Conservation (phyloP, 1,140 invertebrate genomes). For the Brachionus koreanus region DNA sequence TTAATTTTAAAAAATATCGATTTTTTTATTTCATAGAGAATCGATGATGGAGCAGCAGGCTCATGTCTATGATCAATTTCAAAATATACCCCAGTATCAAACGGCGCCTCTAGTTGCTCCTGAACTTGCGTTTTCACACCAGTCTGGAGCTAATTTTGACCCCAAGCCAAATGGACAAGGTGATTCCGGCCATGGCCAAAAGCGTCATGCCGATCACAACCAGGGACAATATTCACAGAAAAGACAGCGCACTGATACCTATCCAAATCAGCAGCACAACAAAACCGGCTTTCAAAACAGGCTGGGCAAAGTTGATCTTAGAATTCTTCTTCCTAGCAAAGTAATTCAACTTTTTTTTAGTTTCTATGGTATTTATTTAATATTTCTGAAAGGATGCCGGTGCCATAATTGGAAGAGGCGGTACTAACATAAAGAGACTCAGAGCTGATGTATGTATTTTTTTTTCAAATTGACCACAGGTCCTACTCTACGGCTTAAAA, state of each 20-base stretch:
- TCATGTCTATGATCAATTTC: neutral
- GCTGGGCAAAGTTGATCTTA: slow-evolving; percentile 70
- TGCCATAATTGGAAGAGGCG: slow-evolving; percentile 90
- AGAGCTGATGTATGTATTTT: slow-evolving; percentile 78
- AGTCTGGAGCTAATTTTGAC: neutral
- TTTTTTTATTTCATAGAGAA: neutral
- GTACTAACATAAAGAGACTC: slow-evolving; percentile 85
- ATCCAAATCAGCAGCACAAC: neutral
- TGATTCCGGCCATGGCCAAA: neutral
- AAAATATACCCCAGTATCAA: slow-evolving; percentile 21
- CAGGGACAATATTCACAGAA: neutral
- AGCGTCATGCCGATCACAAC: neutral
- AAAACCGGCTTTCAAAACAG: neutral
- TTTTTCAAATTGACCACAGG: neutral
- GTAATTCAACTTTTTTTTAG: too few species aligned
- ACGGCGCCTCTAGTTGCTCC: neutral
- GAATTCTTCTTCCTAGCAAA: slow-evolving; percentile 87
- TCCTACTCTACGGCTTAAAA: neutral
- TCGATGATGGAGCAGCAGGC: neutral
- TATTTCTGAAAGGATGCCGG: too few species aligned
- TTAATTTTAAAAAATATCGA: neutral
- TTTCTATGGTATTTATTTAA: too few species aligned
- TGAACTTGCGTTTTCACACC: neutral
- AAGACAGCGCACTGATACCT: slow-evolving; percentile 7
- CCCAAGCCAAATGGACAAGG: neutral